Conservation (phyloP, 2,888 invertebrate genomes). For the Suillia variegata region DNA sequence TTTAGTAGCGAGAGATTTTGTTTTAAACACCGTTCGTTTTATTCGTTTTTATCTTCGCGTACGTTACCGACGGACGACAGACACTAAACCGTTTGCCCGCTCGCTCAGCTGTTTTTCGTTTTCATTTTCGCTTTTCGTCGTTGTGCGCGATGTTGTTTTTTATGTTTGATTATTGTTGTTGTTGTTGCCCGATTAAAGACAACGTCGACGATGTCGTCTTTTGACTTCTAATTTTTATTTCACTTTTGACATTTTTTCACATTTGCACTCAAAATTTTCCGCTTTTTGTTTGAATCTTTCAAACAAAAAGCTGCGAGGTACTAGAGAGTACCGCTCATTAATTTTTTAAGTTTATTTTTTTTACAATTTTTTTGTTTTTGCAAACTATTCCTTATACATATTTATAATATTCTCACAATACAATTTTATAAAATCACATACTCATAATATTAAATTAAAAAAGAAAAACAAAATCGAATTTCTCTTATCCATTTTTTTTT, state of each 20-base stretch:
- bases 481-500: neutral
- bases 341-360: slow-evolving; percentile 16
- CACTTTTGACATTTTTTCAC: slow-evolving; percentile 52
- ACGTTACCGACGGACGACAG: no score
- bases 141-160: neutral
- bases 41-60: no score
- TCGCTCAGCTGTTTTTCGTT: slow-evolving; percentile 15
- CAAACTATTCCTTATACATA: neutral
- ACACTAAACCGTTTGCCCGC: neutral
- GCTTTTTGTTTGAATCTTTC: slow-evolving; percentile 36
- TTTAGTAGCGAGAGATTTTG: no score
- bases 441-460: no score
- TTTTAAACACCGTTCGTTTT: no score
- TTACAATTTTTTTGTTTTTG: slow-evolving; percentile 1
- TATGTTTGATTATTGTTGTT: no score
- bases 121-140: neutral
- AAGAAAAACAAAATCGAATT: neutral
- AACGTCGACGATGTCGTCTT: slow-evolving; percentile 6
- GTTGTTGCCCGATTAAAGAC: slow-evolving; percentile 1
- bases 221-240: slow-evolving; percentile 34
- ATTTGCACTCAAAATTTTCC: slow-evolving; percentile 43
- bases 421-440: neutral
- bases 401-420: neutral
- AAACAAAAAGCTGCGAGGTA: neutral
- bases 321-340: neutral